Base-by-base conservation (phyloP, 2,888 invertebrate genomes). In the Polymixis flavicincta region DNA sequence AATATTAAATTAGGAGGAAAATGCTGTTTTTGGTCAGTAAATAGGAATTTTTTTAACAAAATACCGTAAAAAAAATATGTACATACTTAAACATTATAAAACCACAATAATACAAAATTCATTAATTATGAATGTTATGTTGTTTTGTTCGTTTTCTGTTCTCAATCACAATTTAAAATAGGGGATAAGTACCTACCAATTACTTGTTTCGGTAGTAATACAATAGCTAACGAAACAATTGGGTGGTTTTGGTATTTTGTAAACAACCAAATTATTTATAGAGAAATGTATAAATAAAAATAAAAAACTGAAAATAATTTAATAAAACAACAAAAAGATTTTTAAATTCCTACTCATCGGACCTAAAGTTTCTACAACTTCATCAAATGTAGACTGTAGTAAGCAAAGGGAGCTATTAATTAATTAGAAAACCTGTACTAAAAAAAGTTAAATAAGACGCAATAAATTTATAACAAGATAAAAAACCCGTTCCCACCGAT, bases 401-500 rank as follows among this genome's bases (percentile, higher is more conserved):
- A 37, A 37, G 60, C 67, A 68, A 73, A 71, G 22, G 42, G 50
- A 72, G 28, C 25, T 25, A 42, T 42, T 66, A 28, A 69, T 73
- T 74, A 70, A 67, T 66, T 66, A 71, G 61, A 65, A 69, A 85
- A 85, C 66, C 42, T 78, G 80, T 81, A 71, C 78, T 80, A 83
- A 86, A 37, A 84, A 84, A 78, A 82, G 82, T 84, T 81, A 84
- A 85, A 83, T 80, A 83, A 75, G 73, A 76, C 67, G 60, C 63
- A 55, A 71, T 78, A 85, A 81, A 86, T 85, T 87, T 84, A 74
- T 78, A 81, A 68, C 83, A 78, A 85, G 82, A 87, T 85, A 74
- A 48, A 42, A 83, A 86, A 83, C 79, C 37, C 59, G 74, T 91
- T 92, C 89, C 78, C 89, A 90, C 87, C 82, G 71, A 67, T 63